Evolutionary conservation across 2,113 vertebrate species (phyloP).

Genomic region (Pyrgilauda ruficollis): DNA sequence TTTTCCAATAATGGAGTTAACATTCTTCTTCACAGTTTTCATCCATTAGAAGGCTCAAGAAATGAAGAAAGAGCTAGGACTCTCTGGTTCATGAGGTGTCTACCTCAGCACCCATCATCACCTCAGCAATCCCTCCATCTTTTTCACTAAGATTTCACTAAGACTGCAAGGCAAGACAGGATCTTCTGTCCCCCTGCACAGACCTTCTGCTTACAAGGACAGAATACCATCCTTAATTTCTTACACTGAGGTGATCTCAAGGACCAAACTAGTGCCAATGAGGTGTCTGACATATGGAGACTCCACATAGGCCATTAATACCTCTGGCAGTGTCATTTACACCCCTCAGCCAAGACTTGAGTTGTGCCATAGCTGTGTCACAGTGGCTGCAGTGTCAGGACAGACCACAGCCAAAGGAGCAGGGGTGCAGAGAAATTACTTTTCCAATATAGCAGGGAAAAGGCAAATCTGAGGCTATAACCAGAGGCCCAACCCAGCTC

Average conservation of each 20-base stretch:
- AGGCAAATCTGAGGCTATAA: not conserved
- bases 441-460: not conserved
- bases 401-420: not conserved
- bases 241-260: not conserved
- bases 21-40: not conserved
- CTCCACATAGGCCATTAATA: not conserved
- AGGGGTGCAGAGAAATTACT: not conserved
- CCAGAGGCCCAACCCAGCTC: not conserved
- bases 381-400: accelerated
- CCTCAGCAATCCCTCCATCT: not conserved
- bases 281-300: not conserved
- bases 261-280: not conserved
- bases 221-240: not conserved
- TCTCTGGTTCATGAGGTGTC: not conserved
- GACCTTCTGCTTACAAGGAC: not conserved
- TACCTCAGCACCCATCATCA: not conserved
- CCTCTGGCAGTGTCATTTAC: not conserved
- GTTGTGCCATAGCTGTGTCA: accelerated
- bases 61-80: not conserved
- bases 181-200: accelerated
- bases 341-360: not conserved
- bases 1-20: not conserved
- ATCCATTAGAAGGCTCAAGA: not conserved
- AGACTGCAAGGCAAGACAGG: not conserved
- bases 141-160: not conserved